A percentile compares a stretch with the other conserved stretches of the same genome.
These are phyloP conservation scores for Chamaea fasciata DNA, from an alignment of 2,113 vertebrate species.

Conservation along the genomic window DNA sequence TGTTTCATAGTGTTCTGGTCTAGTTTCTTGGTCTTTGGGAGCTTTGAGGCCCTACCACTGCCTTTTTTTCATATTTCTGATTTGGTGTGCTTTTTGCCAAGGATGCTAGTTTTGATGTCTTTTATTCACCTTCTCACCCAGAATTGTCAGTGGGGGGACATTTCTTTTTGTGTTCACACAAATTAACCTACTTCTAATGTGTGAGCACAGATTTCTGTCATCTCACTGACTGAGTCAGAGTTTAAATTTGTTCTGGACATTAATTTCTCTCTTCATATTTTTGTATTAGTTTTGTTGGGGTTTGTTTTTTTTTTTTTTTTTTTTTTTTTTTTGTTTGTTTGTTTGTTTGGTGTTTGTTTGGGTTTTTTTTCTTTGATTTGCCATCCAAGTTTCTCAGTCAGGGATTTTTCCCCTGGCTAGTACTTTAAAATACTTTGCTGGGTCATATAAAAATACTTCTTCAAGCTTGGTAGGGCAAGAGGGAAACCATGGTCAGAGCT, in stretches of 20 bases:
- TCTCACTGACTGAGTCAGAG: not conserved
- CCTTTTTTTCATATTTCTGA: not conserved
- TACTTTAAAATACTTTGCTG: not conserved
- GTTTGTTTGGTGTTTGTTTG: too few species aligned
- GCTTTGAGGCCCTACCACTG: not conserved
- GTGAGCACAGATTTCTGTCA: not conserved
- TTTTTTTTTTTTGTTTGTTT: too few species aligned
- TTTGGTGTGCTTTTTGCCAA: not conserved
- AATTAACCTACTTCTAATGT: not conserved
- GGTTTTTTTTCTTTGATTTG: not conserved
- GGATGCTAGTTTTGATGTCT: not conserved
- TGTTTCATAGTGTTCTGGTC: not conserved
- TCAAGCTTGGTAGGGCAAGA: not conserved
- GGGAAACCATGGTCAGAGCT: not conserved
- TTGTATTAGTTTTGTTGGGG: not conserved
- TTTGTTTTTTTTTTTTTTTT: not conserved
- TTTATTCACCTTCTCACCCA: not conserved
- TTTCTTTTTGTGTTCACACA: not conserved
- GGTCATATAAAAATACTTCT: not conserved
- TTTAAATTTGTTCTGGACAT: not conserved
- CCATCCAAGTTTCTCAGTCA: not conserved
- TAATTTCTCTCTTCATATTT: not conserved
- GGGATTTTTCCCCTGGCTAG: not conserved
- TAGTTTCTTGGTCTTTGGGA: not conserved
- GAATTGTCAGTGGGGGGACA: accelerated